phyloP scores from a whole-genome alignment of 2,888 invertebrate genomes.

The Mystacides longicornis region DNA sequence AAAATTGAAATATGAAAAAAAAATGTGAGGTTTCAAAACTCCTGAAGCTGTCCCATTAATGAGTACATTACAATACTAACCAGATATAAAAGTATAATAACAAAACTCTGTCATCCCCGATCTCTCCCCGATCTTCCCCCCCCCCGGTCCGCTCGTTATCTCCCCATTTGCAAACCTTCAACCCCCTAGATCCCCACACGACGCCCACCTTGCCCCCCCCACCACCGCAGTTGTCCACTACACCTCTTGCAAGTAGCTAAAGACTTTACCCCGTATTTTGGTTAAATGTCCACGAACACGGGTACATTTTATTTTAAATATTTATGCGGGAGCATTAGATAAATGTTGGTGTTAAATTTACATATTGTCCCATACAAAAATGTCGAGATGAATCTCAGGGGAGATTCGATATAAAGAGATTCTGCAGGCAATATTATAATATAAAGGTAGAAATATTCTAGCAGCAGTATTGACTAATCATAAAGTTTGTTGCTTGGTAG shows the following conservation, averaged over 20 bases:
- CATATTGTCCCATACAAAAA: too few relatives aligned
- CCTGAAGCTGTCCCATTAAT: not conserved
- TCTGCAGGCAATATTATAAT: too few relatives aligned
- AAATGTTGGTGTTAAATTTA: too few relatives aligned
- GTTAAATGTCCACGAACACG: too few relatives aligned
- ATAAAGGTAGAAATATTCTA: too few relatives aligned
- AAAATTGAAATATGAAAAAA: too few relatives aligned
- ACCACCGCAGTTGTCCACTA: not conserved
- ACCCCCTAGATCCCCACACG: not conserved
- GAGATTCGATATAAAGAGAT: not conserved
- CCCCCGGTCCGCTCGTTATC: too few relatives aligned
- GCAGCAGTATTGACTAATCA: too few relatives aligned
- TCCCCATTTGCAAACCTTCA: not conserved
- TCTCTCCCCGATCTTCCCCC: not conserved
- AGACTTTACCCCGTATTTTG: not conserved
- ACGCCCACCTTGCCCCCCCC: not conserved
- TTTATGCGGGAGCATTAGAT: too few relatives aligned
- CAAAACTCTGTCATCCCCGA: not conserved
- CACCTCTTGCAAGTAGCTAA: not conserved
- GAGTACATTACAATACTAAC: not conserved
- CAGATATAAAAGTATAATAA: slow-evolving; percentile 1
- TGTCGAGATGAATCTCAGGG: not conserved
- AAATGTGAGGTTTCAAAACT: too few relatives aligned
- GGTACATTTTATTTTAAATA: too few relatives aligned
- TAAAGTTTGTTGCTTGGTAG: too few relatives aligned